Evolutionary conservation across 2,888 invertebrate genomes (phyloP).

Genomic region (Acleris emargana): DNA sequence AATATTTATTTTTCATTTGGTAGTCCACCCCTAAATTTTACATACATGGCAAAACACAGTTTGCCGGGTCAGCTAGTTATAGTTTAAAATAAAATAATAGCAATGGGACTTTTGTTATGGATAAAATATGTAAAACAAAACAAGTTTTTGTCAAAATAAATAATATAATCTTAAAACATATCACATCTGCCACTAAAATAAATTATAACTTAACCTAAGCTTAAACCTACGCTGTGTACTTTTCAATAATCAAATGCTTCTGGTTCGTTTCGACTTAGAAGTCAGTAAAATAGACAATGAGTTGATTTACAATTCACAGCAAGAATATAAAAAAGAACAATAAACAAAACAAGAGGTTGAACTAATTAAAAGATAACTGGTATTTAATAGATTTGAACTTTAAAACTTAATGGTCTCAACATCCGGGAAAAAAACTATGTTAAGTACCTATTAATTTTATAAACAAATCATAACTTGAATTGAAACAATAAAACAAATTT

Average conservation of each 20-base stretch:
- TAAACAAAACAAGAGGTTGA: neutral
- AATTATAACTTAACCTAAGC: constrained; percentile 60
- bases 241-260: constrained; percentile 83
- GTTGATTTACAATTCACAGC: constrained; percentile 48
- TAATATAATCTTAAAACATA: constrained; percentile 70
- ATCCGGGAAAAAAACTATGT: neutral
- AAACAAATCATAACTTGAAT: neutral
- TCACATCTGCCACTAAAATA: constrained; percentile 69
- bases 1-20: no score
- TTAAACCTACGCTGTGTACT: constrained; percentile 79
- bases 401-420: neutral
- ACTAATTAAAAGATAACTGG: neutral
- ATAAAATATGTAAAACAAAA: constrained; percentile 5
- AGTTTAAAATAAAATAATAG: no score
- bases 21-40: no score
- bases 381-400: neutral
- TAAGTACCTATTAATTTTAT: no score
- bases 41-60: no score
- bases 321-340: constrained; percentile 37
- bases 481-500: neutral
- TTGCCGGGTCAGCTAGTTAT: no score
- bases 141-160: constrained; percentile 51
- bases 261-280: constrained; percentile 52
- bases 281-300: constrained; percentile 15
- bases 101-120: no score